Percentiles rank a stretch among this genome's conserved stretches.
These are phyloP conservation scores for Columba livia DNA, from an alignment of 2,113 vertebrate species.

Conservation along the genomic window DNA sequence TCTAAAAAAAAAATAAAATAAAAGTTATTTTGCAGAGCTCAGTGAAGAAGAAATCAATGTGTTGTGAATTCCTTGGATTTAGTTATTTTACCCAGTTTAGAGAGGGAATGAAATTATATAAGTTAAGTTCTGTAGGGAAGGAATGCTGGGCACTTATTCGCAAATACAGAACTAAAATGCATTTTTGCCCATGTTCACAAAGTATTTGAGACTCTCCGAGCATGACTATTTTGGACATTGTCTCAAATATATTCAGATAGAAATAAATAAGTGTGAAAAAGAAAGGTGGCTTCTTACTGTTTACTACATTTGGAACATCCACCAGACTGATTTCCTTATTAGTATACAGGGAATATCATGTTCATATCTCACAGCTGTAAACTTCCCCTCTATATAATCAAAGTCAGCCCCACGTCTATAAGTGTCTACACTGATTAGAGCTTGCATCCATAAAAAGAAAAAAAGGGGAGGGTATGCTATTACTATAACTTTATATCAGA, in stretches of 20 bases:
- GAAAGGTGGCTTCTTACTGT: not conserved
- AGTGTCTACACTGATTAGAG: not conserved
- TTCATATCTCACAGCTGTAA: not conserved
- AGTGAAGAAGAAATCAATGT: not conserved
- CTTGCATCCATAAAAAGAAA: not conserved
- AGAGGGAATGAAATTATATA: not conserved
- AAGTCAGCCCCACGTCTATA: not conserved
- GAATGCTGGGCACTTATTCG: not conserved
- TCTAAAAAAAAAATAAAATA: not conserved
- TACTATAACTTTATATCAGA: not conserved
- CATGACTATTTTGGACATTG: not conserved
- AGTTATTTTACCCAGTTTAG: not conserved
- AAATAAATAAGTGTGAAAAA: not conserved
- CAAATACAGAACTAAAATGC: fast-evolving
- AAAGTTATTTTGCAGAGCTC: not conserved
- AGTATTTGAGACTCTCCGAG: not conserved
- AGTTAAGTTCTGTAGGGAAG: not conserved
- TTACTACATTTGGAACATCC: not conserved
- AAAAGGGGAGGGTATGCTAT: not conserved
- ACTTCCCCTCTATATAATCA: not conserved
- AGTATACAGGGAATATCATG: not conserved
- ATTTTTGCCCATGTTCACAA: not conserved
- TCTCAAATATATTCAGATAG: not conserved
- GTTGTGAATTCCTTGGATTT: not conserved
- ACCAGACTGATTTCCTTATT: not conserved